Percentiles rank a stretch among this genome's conserved stretches.
These are phyloP conservation scores for Melieria omissa DNA, from an alignment of 2,888 invertebrate genomes.

Conservation along the genomic window DNA sequence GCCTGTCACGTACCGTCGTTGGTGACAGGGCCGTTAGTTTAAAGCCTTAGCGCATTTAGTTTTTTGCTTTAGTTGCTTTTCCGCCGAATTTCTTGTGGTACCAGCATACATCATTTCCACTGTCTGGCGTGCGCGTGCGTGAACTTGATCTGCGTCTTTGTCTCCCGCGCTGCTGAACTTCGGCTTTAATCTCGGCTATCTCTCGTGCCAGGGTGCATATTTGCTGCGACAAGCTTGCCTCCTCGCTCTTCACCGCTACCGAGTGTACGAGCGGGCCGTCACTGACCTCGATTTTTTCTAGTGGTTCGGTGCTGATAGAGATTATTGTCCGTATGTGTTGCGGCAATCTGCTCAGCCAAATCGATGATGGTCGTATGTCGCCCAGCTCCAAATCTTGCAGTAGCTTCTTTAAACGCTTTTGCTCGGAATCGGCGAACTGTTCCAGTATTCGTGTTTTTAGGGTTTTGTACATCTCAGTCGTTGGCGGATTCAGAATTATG, in stretches of 20 bases:
- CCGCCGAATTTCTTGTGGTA: conserved; percentile 22
- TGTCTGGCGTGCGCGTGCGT: too few relatives aligned
- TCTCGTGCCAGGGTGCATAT: too few relatives aligned
- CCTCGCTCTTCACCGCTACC: too few relatives aligned
- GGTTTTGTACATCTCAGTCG: conserved; percentile 38
- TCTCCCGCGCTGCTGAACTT: too few relatives aligned
- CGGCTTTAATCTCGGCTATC: too few relatives aligned
- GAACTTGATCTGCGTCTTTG: too few relatives aligned
- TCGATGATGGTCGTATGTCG: conserved; percentile 11
- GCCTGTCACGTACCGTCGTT: conserved; percentile 33
- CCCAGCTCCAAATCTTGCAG: too few relatives aligned
- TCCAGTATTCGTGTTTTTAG: conserved; percentile 43
- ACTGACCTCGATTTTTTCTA: conserved; percentile 38
- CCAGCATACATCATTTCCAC: conserved; percentile 26
- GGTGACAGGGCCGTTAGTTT: conserved; percentile 30
- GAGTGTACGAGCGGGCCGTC: conserved; percentile 5
- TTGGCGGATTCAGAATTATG: conserved; percentile 44
- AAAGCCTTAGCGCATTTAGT: conserved; percentile 5
- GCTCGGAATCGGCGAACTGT: conserved; percentile 47
- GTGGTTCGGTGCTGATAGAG: conserved; percentile 41
- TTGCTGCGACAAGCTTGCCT: too few relatives aligned
- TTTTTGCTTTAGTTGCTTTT: neutral
- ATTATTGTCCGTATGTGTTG: conserved; percentile 43
- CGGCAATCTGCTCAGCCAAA: conserved; percentile 49
- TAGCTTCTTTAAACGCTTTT: conserved; percentile 29